These are phyloP conservation scores for Torymus aiolomorphi DNA, from an alignment of 2,888 invertebrate species.

Conservation along the genomic window DNA sequence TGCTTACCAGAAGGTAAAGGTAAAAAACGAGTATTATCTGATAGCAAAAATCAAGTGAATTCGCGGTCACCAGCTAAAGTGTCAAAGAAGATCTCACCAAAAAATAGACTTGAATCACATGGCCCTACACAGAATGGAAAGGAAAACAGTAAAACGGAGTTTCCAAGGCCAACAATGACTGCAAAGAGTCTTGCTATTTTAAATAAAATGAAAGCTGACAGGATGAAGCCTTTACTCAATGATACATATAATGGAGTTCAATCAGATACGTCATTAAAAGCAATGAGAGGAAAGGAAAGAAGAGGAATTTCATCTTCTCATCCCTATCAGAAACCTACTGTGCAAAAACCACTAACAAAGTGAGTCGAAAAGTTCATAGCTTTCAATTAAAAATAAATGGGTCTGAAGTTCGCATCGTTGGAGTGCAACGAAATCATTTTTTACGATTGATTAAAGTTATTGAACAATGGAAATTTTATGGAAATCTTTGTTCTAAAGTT, in stretches of 20 bases:
- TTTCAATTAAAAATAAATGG: neutral
- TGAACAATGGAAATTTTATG: no score
- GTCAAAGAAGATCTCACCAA: constrained; percentile 64
- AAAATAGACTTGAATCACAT: constrained; percentile 39
- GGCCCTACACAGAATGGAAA: constrained; percentile 61
- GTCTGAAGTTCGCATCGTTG: no score
- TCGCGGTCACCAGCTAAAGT: constrained; percentile 65
- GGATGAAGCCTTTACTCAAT: constrained; percentile 57
- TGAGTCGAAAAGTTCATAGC: constrained; percentile 58
- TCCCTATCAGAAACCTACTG: constrained; percentile 68
- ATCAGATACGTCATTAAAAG: constrained; percentile 62
- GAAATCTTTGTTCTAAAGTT: no score
- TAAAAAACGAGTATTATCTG: constrained; percentile 69
- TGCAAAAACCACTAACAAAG: constrained; percentile 65
- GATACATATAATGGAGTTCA: constrained; percentile 49
- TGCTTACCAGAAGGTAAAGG: constrained; percentile 56
- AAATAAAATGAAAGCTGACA: constrained; percentile 70
- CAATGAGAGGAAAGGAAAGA: constrained; percentile 67
- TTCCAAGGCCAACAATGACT: constrained; percentile 65
- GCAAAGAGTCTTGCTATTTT: constrained; percentile 72
- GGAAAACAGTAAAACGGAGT: constrained; percentile 66
- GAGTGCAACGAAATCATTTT: no score
- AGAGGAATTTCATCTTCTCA: constrained; percentile 67
- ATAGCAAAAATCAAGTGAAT: constrained; percentile 66
- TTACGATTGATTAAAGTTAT: no score